phyloP scores from a whole-genome alignment of 2,113 vertebrate genomes.

The Crotalus helleri region DNA sequence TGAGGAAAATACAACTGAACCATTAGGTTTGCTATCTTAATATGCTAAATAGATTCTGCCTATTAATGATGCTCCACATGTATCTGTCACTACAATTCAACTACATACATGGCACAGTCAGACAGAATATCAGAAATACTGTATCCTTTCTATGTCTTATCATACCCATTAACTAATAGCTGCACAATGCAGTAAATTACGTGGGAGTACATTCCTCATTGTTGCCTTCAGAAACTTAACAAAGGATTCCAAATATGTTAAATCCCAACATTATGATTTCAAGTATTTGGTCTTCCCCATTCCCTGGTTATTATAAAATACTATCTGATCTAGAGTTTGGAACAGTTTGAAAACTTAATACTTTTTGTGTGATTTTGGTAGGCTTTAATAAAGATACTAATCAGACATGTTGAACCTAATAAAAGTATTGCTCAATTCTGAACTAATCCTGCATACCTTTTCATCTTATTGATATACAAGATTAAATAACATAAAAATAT shows the following conservation, averaged over 20 bases:
- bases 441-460: background rate
- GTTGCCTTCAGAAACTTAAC: background rate
- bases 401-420: background rate
- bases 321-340: background rate
- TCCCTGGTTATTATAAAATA: background rate
- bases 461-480: background rate
- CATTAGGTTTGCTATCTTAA: background rate
- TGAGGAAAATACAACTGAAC: background rate
- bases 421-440: background rate
- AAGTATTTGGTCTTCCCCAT: background rate
- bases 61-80: background rate
- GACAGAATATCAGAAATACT: background rate
- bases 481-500: background rate
- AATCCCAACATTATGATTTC: background rate
- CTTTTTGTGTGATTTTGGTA: background rate
- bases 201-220: background rate
- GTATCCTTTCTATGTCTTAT: background rate
- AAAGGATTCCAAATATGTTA: background rate
- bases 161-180: background rate
- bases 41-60: background rate
- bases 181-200: background rate
- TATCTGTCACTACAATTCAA: background rate
- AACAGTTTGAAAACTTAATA: background rate
- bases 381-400: background rate
- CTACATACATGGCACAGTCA: background rate